Evolutionary conservation across 2,888 invertebrate species (phyloP), one percentile per base, ranked within the genome.

Genomic region (Chouioia cunea): DNA sequence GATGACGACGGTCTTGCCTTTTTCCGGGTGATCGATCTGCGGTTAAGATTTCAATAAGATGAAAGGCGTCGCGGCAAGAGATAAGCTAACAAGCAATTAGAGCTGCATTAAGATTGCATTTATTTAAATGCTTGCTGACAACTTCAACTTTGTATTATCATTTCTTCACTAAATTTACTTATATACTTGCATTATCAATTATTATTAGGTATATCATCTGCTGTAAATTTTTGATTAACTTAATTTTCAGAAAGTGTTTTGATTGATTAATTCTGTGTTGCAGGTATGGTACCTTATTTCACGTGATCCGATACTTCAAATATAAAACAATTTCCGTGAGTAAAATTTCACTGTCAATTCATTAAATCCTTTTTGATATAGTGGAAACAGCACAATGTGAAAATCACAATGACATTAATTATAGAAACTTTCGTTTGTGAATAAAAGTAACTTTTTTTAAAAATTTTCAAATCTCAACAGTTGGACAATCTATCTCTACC

Each of bases 11-110:
- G 20, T 53, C 22, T 54, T 15, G n/a, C 44, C 52, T 50, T 57
- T 36, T 36, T 69, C 47, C 46, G 60, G 48, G 59, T 66, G 66
- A 66, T 66, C 66, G 66, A 66, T 66, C 65, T 52, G 6, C 10
- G 27, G 50, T 12, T 14, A 16, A 52, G 66, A 66, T 66, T 66
- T 66, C 66, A 66, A 66, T 66, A 52, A n/a, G 44, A 10, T 50
- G 59, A 50, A 36, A 64, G 22, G 62, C 47, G 43, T 6, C 36
- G 36, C 22, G 46, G 47, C 43, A 6, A 20, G 14, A 54, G 52
- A 64, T 44, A 22, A 23, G 27, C 44, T 22, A 52, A 56, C 50
- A 23, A 52, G 36, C 48, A 56, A 59, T 66, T 59, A 52, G 59
- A 14, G 20, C 1, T 4, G 46, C 57, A 52, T 52, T 66, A 58